phyloP scores from a whole-genome alignment of 2,888 invertebrate genomes.

The Ceriagrion tenellum region DNA sequence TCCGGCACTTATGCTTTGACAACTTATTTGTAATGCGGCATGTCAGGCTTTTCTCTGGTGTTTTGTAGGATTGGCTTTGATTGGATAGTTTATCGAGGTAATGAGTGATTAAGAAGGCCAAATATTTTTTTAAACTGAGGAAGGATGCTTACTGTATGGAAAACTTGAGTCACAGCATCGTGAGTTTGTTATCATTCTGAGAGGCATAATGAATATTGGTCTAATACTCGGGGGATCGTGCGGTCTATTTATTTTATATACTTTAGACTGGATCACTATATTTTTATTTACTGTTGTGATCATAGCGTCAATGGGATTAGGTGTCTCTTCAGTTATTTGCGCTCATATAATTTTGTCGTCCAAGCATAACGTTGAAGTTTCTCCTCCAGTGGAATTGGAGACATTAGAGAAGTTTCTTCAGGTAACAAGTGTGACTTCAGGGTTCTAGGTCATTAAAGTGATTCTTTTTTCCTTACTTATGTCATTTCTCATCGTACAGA shows the following conservation, averaged over 20 bases:
- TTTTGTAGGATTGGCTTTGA: no score
- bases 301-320: conserved; percentile 68
- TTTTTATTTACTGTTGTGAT: conserved; percentile 65
- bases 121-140: no score
- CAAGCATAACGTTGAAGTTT: conserved; percentile 66
- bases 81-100: no score
- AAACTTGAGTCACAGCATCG: no score
- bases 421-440: conserved; percentile 13
- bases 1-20: no score
- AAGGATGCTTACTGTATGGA: no score
- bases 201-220: conserved; percentile 25
- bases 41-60: no score
- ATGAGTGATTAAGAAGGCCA: no score
- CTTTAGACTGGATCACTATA: conserved; percentile 59
- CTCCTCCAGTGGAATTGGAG: conserved; percentile 54
- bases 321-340: conserved; percentile 65
- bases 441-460: not conserved
- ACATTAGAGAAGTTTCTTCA: conserved; percentile 63
- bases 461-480: not conserved
- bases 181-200: no score
- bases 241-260: conserved; percentile 3
- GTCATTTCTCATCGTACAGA: not conserved
- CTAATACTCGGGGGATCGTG: conserved; percentile 6
- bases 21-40: no score
- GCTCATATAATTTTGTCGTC: conserved; percentile 68